A percentile compares a stretch with the other conserved stretches of the same genome.
phyloP scores from a whole-genome alignment of 2,113 vertebrate genomes.

The Sorex fumeus region DNA sequence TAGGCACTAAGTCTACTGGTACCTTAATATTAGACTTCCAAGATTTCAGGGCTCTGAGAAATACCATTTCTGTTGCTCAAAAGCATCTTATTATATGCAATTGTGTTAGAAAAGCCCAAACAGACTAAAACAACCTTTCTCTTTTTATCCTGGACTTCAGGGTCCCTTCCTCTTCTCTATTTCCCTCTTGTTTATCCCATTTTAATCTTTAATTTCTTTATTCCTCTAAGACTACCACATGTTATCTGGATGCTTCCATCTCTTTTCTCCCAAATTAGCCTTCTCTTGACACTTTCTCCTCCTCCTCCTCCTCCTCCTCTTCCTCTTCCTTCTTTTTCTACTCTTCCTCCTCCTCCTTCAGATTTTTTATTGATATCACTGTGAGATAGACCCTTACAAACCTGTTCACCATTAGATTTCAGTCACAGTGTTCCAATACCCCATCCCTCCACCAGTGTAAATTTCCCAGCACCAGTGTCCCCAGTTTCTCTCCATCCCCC shows the following conservation, averaged over 20 bases:
- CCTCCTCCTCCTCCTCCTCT: too few relatives aligned
- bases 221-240: neutral
- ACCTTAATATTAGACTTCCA: neutral
- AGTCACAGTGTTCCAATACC: too few relatives aligned
- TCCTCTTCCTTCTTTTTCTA: too few relatives aligned
- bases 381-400: too few relatives aligned
- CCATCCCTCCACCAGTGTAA: too few relatives aligned
- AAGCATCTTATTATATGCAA: neutral
- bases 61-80: constrained; percentile 7
- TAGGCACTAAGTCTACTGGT: neutral
- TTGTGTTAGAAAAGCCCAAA: neutral
- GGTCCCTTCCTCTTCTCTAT: neutral
- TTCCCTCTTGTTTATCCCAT: neutral
- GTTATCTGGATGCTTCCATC: constrained; percentile 18
- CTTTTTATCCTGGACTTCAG: neutral
- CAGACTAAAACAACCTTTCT: neutral
- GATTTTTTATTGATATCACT: too few relatives aligned
- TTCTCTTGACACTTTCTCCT: neutral
- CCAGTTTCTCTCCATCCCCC: too few relatives aligned
- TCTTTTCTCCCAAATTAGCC: neutral
- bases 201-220: neutral
- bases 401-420: too few relatives aligned
- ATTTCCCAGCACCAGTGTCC: too few relatives aligned
- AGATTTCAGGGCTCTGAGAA: neutral
- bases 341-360: too few relatives aligned